Evolutionary conservation across 1,140 invertebrate species (phyloP).

Genomic region (Arctopsyche grandis): DNA sequence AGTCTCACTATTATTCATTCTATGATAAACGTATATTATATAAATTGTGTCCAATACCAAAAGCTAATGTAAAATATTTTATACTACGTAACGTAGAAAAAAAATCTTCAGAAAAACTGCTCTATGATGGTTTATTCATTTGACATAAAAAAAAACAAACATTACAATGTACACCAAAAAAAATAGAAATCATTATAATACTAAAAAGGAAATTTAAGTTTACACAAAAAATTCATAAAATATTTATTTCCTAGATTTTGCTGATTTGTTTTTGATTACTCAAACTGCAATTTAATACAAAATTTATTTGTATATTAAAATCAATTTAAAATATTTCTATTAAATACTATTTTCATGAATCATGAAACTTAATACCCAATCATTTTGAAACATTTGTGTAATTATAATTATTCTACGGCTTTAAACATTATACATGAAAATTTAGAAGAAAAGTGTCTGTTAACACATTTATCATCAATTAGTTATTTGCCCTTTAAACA

Average conservation of each 20-base stretch:
- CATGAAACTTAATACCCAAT: conserved; percentile 11
- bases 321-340: background rate
- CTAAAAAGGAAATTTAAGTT: background rate
- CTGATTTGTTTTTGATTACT: background rate
- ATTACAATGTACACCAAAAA: conserved; percentile 26
- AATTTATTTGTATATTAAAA: background rate
- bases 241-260: background rate
- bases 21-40: conserved; percentile 24
- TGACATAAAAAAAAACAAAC: background rate
- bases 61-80: conserved; percentile 24
- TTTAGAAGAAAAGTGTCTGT: background rate
- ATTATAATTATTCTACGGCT: background rate
- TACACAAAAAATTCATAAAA: background rate
- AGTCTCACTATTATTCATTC: conserved; percentile 25
- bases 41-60: conserved; percentile 29
- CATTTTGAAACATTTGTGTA: background rate
- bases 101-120: conserved; percentile 34
- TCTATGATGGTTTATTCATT: conserved; percentile 34
- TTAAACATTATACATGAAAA: conserved; percentile 5
- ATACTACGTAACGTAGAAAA: conserved; percentile 23
- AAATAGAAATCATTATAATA: conserved; percentile 16
- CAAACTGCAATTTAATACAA: conserved; percentile 7
- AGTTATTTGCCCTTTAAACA: background rate
- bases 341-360: background rate
- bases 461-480: background rate